Conservation (phyloP, 2,113 vertebrate genomes). For the Amia ocellicauda region DNA sequence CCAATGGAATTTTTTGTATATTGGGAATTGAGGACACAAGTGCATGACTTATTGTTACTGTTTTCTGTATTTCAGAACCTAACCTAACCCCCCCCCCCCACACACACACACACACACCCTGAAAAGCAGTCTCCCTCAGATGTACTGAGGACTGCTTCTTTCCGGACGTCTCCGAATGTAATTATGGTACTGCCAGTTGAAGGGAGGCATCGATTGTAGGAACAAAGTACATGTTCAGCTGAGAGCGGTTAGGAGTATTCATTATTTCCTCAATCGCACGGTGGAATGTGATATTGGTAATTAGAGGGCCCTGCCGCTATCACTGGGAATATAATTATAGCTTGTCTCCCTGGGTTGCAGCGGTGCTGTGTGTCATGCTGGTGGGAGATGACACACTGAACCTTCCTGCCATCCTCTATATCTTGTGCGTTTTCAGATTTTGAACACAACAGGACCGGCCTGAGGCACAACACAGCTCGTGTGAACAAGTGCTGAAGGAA, state of each 20-base stretch:
- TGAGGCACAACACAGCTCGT: too few relatives aligned
- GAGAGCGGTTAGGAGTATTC: conserved; percentile 53
- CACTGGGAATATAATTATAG: conserved; percentile 80
- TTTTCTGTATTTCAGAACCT: too few relatives aligned
- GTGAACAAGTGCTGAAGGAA: too few relatives aligned
- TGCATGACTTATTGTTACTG: too few relatives aligned
- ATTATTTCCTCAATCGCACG: conserved; percentile 74
- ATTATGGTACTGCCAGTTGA: conserved; percentile 39
- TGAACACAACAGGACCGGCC: too few relatives aligned
- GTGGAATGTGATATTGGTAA: conserved; percentile 73
- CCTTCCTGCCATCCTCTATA: too few relatives aligned
- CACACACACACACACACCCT: too few relatives aligned
- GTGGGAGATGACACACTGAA: conserved; percentile 37
- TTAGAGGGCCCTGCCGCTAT: conserved; percentile 72
- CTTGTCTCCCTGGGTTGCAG: conserved; percentile 56
- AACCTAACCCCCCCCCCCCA: too few relatives aligned
- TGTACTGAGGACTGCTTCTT: conserved; percentile 6
- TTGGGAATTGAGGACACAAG: too few relatives aligned
- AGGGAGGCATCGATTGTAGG: conserved; percentile 26
- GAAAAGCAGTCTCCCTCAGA: not conserved
- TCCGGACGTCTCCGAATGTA: conserved; percentile 39
- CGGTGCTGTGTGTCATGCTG: too few relatives aligned
- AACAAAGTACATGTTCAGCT: conserved; percentile 34
- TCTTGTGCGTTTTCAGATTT: too few relatives aligned
- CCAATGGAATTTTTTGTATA: too few relatives aligned